Conservation (phyloP, 2,888 invertebrate genomes). For the Cancer borealis region DNA sequence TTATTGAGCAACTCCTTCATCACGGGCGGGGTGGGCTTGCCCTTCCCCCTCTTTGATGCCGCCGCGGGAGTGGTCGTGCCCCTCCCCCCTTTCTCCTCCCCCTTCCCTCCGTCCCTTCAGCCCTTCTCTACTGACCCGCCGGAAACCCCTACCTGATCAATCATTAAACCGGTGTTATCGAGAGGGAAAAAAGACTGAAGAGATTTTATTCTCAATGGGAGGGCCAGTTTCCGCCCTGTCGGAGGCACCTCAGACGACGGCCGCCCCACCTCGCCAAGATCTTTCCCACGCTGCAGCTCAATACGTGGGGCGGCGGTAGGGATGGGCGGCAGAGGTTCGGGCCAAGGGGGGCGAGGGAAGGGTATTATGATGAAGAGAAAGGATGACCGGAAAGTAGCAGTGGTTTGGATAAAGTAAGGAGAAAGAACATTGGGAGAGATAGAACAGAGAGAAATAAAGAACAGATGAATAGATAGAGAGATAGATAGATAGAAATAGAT, state of each 20-base stretch:
- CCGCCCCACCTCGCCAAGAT: slow-evolving; percentile 34
- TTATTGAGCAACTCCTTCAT: slow-evolving; percentile 41
- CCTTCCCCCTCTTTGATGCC: neutral
- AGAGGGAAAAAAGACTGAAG: slow-evolving; percentile 50
- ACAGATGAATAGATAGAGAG: neutral
- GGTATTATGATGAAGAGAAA: neutral
- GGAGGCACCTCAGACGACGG: slow-evolving; percentile 33
- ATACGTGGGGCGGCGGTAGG: neutral
- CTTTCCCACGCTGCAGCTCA: slow-evolving; percentile 48
- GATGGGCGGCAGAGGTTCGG: neutral
- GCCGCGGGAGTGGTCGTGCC: slow-evolving; percentile 43
- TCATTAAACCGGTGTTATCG: slow-evolving; percentile 55
- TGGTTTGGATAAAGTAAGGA: slow-evolving; percentile 41
- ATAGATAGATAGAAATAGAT: neutral
- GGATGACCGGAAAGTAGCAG: slow-evolving; percentile 32
- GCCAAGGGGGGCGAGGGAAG: neutral
- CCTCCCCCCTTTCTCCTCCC: neutral
- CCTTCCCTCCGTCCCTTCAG: neutral
- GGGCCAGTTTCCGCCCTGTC: slow-evolving; percentile 59
- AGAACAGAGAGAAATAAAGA: neutral
- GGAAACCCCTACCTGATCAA: slow-evolving; percentile 60
- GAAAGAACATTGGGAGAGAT: slow-evolving; percentile 5
- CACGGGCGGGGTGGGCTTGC: slow-evolving; percentile 7
- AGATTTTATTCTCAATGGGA: slow-evolving; percentile 47
- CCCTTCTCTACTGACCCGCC: neutral